These are phyloP conservation scores for Odontothrips loti DNA, from an alignment of 2,888 invertebrate genomes.

Conservation along the genomic window DNA sequence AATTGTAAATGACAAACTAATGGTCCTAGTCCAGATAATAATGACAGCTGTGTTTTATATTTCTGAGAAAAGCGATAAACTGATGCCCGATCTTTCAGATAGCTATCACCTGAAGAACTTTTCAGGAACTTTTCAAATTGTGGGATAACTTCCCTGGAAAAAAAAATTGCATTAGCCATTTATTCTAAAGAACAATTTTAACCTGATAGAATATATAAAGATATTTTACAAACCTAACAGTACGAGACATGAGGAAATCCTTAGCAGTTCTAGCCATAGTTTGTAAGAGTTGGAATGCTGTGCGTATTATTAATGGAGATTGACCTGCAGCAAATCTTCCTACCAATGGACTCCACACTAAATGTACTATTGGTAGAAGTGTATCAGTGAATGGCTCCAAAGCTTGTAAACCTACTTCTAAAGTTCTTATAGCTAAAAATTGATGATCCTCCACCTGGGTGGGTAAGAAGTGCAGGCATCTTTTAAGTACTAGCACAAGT, in stretches of 20 bases:
- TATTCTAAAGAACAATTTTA: background rate
- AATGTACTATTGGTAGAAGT: background rate
- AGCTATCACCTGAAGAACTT: background rate
- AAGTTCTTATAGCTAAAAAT: background rate
- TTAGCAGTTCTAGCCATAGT: conserved; percentile 3
- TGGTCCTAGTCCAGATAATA: background rate
- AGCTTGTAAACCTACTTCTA: background rate
- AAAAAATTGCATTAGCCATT: background rate
- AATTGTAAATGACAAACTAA: background rate
- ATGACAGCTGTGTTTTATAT: background rate
- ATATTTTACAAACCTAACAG: background rate
- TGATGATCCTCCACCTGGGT: background rate
- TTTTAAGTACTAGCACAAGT: background rate
- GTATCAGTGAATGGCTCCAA: background rate
- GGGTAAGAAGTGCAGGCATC: background rate
- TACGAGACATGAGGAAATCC: background rate
- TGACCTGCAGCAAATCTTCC: conserved; percentile 1
- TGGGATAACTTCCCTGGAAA: background rate
- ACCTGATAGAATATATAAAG: background rate
- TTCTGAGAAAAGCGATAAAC: background rate
- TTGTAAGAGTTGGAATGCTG: background rate
- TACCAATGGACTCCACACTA: background rate
- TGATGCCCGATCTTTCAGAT: background rate
- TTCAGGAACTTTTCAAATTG: background rate
- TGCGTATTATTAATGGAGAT: background rate